Base-by-base conservation (phyloP, 2,888 invertebrate genomes). In the Gryllus longicercus region DNA sequence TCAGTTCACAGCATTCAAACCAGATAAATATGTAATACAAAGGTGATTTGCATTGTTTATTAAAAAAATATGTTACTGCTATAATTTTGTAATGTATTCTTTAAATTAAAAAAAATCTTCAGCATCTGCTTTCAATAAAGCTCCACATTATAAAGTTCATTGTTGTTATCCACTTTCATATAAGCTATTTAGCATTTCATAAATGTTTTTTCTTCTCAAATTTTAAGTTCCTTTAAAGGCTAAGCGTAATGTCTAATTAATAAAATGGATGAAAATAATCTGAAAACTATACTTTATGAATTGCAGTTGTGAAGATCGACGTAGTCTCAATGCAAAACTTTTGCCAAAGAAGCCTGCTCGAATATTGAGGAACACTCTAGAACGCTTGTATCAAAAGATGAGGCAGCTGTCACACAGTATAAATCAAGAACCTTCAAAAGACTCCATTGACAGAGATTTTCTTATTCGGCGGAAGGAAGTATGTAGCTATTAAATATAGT, bases 261-360 rank as follows among this genome's bases (percentile, higher is more conserved):
- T n/a, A 1, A 21, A 74, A 74, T 21, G 8, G 74, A 74, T n/a
- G 4, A 74, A 5, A n/a, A 74, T n/a, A 74, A 74, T 74, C 8
- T 1, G 18, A 74, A n/a, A 12, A 74, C 11, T 74, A 0, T 5
- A 74, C 21, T 21, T 74, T 5, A 82, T 80, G 82, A 87, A 87
- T 77, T 86, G 90, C 92, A 92, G 96, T 83, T 95, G 96, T 85
- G 97, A 97, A 86, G 93, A 96, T 80, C 97, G 96, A 86, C 92
- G 93, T 84, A 92, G 93, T 86, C 90, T 97, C 84, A 93, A 91
- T 80, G 88, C 92, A 2, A 96, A 96, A 88, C 85, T 97, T 81
- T 87, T 97, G 84, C 96, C 96, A 1, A 96, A 96, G 88, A 93
- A 95, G 85, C 94, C 98, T 79, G 93, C 95, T 2, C 92, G 97